Evolutionary conservation across 2,888 invertebrate genomes (phyloP).

Genomic region (Apodemia mormo): DNA sequence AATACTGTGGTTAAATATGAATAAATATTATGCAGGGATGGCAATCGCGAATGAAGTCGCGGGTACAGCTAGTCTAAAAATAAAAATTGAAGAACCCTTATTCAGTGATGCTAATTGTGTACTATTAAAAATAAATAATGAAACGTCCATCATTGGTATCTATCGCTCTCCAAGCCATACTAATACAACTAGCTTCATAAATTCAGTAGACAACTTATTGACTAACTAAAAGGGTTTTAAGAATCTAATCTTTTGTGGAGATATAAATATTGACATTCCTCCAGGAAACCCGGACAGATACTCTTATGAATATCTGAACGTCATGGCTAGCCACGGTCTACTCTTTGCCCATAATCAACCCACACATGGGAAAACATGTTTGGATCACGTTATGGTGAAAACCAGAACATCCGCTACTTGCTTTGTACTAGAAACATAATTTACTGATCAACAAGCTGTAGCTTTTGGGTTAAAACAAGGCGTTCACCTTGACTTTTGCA

Average conservation of each 20-base stretch:
- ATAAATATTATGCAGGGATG: too few relatives aligned
- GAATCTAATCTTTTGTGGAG: neutral
- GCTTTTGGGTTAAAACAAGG: neutral
- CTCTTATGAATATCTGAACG: neutral
- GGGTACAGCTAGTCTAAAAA: neutral
- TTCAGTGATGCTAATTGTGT: slow-evolving; percentile 37
- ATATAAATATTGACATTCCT: neutral
- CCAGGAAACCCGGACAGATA: neutral
- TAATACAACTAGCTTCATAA: neutral
- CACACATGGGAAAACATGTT: neutral
- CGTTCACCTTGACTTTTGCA: neutral
- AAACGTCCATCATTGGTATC: slow-evolving; percentile 28
- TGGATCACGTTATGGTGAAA: neutral
- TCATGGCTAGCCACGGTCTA: neutral
- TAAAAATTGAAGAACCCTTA: slow-evolving; percentile 29
- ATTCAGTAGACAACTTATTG: neutral
- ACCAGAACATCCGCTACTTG: neutral
- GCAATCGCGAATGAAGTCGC: too few relatives aligned
- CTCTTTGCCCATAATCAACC: neutral
- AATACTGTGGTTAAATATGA: too few relatives aligned
- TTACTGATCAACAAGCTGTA: neutral
- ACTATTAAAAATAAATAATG: slow-evolving; percentile 20
- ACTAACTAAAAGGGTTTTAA: neutral
- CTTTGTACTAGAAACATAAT: neutral
- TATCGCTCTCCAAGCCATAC: slow-evolving; percentile 29